Evolutionary conservation across 2,888 invertebrate genomes (phyloP), one percentile per base, ranked within the genome.

Genomic region (Andrena haemorrhoa): DNA sequence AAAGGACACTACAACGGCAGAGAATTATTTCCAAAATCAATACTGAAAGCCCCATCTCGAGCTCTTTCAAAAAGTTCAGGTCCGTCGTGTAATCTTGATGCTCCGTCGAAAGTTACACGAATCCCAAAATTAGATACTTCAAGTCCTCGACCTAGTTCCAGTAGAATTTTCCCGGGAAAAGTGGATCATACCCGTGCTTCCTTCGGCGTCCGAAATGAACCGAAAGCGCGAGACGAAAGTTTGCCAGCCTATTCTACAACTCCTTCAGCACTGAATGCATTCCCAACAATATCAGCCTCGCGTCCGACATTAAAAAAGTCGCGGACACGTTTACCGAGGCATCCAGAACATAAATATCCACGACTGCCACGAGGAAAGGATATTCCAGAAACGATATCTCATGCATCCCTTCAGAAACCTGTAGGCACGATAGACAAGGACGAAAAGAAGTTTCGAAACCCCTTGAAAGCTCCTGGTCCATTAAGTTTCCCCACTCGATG

Each of bases 111-210:
- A 72, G 29, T 31, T 56, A 26, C 6, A 58, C 75, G 65, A 80
- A 89, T 88, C 41, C 92, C 91, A n/a, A 91, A 90, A 85, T 83
- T 92, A 51, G 87, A 86, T n/a, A 79, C 86, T 8, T 86, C 83
- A 7, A 89, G 88, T 73, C 79, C 87, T 1, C 86, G 89, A 49
- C 90, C 89, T 0, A 91, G 90, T 83, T 92, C 90, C 71, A 82
- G 82, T 2, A 89, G 81, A 72, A 78, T 90, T 23, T 79, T 85
- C 10, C 6, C 49, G 26, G 33, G 20, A 8, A 74, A 58, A 49
- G 26, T 51, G 16, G 56, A 74, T 49, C n/a, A 31, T 72, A 71
- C 51, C 60, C 61, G 20, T 7, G 60, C 29, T 49, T 41, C 53
- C 53, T 63, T 41, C 29, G 12, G 10, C 20, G 47, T 35, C 3